A percentile compares a stretch with the other conserved stretches of the same genome.
These are phyloP conservation scores for Platycheirus rosarum DNA, from an alignment of 2,888 invertebrate species.

Conservation along the genomic window DNA sequence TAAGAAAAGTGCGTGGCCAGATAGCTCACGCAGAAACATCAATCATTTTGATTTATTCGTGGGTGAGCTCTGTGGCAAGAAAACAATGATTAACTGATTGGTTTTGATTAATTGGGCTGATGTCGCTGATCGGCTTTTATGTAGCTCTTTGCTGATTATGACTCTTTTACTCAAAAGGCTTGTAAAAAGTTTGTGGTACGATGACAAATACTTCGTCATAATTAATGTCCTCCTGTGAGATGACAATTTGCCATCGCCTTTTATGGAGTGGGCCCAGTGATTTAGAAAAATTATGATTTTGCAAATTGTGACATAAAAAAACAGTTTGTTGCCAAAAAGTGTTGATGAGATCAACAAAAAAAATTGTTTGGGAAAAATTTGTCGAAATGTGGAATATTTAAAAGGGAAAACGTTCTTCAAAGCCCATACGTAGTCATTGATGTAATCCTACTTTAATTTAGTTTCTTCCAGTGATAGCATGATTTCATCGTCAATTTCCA, in stretches of 20 bases:
- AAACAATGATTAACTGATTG: conserved; percentile 44
- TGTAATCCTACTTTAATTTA: too few relatives aligned
- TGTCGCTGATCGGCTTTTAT: conserved; percentile 39
- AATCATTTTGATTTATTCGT: conserved; percentile 64
- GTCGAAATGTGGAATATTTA: too few relatives aligned
- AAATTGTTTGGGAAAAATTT: too few relatives aligned
- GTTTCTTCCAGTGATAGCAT: too few relatives aligned
- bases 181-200: conserved; percentile 1
- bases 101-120: conserved; percentile 65
- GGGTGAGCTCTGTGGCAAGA: conserved; percentile 39
- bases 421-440: too few relatives aligned
- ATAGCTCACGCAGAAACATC: conserved; percentile 50
- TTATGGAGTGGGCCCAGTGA: not conserved
- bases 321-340: too few relatives aligned
- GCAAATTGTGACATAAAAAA: too few relatives aligned
- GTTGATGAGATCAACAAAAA: too few relatives aligned
- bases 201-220: conserved; percentile 54
- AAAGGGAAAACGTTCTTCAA: too few relatives aligned
- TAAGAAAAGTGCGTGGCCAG: conserved; percentile 24
- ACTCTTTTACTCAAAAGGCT: not conserved
- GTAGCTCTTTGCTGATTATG: not conserved
- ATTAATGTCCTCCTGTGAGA: conserved; percentile 34
- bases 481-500: too few relatives aligned
- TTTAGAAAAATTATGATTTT: not conserved
- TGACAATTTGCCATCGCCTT: conserved; percentile 34